A percentile compares a stretch with the other conserved stretches of the same genome.
These are phyloP conservation scores for Nomia melanderi DNA, from an alignment of 1,140 invertebrate genomes.

Conservation along the genomic window DNA sequence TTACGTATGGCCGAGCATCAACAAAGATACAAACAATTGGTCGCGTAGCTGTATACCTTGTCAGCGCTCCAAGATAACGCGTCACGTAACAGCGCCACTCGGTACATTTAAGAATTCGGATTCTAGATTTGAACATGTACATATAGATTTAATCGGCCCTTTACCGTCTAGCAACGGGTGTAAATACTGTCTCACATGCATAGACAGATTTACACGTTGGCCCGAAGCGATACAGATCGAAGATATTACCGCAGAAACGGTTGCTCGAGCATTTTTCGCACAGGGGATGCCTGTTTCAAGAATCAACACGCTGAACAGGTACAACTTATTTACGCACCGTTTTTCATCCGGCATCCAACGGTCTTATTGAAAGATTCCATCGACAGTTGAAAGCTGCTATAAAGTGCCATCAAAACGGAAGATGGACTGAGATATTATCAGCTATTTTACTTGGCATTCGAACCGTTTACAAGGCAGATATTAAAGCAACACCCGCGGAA, in stretches of 20 bases:
- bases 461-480: too few species aligned
- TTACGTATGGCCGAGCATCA: background rate
- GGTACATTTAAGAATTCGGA: background rate
- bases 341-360: background rate
- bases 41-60: background rate
- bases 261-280: background rate
- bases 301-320: background rate
- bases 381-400: background rate
- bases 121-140: constrained; percentile 6
- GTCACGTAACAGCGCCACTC: background rate
- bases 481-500: too few species aligned
- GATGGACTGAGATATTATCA: background rate
- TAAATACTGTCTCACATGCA: constrained; percentile 1
- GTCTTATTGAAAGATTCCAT: background rate
- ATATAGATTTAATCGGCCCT: constrained; percentile 3
- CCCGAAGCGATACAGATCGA: background rate
- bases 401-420: background rate
- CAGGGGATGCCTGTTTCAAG: constrained; percentile 1
- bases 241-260: constrained; percentile 2
- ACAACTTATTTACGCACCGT: background rate
- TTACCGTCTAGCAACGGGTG: background rate
- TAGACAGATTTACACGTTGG: background rate
- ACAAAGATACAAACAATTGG: background rate
- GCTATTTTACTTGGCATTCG: too few species aligned
- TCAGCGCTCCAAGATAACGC: background rate